Conservation (phyloP, 2,888 invertebrate species). For the Hipparchia sbordonii region DNA sequence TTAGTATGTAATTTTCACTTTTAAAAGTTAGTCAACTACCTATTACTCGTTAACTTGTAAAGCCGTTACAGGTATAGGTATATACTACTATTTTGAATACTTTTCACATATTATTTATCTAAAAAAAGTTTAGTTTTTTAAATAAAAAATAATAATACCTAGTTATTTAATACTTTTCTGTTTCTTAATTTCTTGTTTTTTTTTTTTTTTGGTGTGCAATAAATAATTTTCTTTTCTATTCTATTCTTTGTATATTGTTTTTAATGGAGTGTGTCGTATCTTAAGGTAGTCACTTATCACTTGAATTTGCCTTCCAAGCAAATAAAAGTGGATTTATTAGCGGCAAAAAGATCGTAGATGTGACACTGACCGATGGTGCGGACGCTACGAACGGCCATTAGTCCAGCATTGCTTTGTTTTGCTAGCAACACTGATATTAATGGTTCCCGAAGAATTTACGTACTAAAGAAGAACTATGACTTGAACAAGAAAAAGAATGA, state of each 20-base stretch:
- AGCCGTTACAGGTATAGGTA: no score
- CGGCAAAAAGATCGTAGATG: constrained; percentile 66
- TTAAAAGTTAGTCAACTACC: no score
- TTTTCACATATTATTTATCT: no score
- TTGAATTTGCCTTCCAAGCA: constrained; percentile 12
- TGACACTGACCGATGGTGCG: constrained; percentile 76
- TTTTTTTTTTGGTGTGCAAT: no score
- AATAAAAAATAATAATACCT: no score
- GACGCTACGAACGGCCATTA: constrained; percentile 69
- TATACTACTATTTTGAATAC: no score
- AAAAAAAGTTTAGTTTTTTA: no score
- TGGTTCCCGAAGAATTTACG: constrained; percentile 15
- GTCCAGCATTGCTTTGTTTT: constrained; percentile 61
- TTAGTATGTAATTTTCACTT: no score
- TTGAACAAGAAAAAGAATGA: not conserved
- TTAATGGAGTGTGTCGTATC: not conserved
- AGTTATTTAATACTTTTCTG: no score
- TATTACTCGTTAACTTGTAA: no score
- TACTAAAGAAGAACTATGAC: not conserved
- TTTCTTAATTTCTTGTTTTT: no score
- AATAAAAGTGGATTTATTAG: constrained; percentile 20
- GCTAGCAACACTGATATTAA: constrained; percentile 53
- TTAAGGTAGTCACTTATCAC: not conserved
- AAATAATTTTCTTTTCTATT: no score
- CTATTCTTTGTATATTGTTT: not conserved